Evolutionary conservation across 2,113 vertebrate genomes (phyloP), one percentile per base, ranked within the genome.

Genomic region (Podilymbus podiceps): DNA sequence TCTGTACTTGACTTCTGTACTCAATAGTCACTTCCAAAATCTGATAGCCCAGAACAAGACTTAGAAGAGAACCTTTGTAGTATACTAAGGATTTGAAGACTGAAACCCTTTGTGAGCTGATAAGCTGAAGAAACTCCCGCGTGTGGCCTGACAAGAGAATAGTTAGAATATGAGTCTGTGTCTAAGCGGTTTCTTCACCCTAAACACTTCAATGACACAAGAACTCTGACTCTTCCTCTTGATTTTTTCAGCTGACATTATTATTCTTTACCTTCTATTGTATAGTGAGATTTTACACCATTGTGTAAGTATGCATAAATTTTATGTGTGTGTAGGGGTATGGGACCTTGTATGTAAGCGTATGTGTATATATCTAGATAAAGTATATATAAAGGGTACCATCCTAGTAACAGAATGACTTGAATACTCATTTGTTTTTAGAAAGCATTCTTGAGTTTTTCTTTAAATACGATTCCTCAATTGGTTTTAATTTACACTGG

Each of bases 261-360:
- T 56, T 56, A 20, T 40, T 75, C 69, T 78, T 49, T 72, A 21
- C 15, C 33, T 79, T 69, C 27, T 59, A 6, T 10, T 81, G 27
- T 33, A 28, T 12, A 21, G 15, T 14, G 24, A 77, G 7, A 59
- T 84, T 81, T 90, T 55, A n/a, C 63, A 18, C 7, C 80, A 67
- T 47, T 17, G 15, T 42, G 12, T 22, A 10, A 66, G 24, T 8
- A 31, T 17, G 33, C 18, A 59, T 15, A 58, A 77, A 66, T 35
- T 31, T 13, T 3, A 22, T 38, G 16, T 31, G 22, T 27, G 22
- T 5, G 11, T 3, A 3, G 20, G 28, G 7, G 3, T 3, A 2
- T 42, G 6, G 5, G 2, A 24, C 12, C 6, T 4, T 38, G 5
- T 33, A 21, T 16, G 5, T 11, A 22, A 22, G 25, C 31, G 23